Conservation (phyloP, 2,888 invertebrate species). For the Caenorhabditis japonica region DNA sequence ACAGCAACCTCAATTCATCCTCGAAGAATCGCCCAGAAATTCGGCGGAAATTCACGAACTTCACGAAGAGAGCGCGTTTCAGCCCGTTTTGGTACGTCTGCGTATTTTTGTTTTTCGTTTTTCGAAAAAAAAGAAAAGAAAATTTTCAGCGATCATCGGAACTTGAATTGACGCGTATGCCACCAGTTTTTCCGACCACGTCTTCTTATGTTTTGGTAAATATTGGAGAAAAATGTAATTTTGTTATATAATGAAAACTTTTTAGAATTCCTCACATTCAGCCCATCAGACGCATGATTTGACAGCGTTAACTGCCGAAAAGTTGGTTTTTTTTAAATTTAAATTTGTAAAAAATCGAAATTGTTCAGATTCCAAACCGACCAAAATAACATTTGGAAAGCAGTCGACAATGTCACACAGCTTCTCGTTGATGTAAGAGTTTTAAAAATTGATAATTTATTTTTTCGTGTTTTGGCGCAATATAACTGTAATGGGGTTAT, state of each 20-base stretch:
- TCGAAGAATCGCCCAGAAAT: slow-evolving; percentile 10
- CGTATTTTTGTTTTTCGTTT: not conserved
- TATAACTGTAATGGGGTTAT: too few species aligned
- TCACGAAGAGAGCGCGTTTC: slow-evolving; percentile 25
- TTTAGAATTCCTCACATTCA: too few species aligned
- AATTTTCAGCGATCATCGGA: slow-evolving; percentile 13
- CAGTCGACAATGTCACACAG: slow-evolving; percentile 28
- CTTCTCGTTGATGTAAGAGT: slow-evolving; percentile 27
- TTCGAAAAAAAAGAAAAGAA: too few species aligned
- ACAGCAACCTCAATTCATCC: not conserved
- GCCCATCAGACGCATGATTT: too few species aligned
- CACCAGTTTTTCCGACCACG: slow-evolving; percentile 23
- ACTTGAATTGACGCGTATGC: slow-evolving; percentile 22
- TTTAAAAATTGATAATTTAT: not conserved
- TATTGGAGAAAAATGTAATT: not conserved
- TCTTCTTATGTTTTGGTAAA: slow-evolving; percentile 33
- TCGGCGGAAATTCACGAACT: slow-evolving; percentile 2
- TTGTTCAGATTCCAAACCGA: slow-evolving; percentile 30
- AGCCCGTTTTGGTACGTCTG: slow-evolving; percentile 24
- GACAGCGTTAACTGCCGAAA: too few species aligned
- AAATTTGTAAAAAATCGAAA: too few species aligned
- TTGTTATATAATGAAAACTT: not conserved
- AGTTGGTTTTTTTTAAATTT: too few species aligned
- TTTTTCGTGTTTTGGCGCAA: not conserved
- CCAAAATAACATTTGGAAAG: slow-evolving; percentile 29